Evolutionary conservation across 2,888 invertebrate genomes (phyloP), one percentile per base, ranked within the genome.

Genomic region (Tromatobia lineatoria): DNA sequence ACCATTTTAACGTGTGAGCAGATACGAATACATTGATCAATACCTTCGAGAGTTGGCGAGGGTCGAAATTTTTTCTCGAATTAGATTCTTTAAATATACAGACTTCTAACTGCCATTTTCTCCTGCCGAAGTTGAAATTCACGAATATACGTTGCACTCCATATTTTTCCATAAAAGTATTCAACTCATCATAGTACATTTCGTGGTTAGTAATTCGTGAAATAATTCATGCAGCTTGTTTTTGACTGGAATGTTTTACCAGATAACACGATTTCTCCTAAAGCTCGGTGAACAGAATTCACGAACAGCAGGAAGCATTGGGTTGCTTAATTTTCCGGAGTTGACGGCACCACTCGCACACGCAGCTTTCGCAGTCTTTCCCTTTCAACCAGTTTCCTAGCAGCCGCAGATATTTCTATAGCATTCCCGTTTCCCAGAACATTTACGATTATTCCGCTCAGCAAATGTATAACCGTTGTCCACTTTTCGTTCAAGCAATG

Each of bases 371-470:
- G 7, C 59, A 29, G 45, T 45, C 73, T 42, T 18, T 45, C 25
- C 4, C 69, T 50, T 25, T 69, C 47, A 23, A 7, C 54, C 54
- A 23, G 15, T 34, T 54, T 34, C 20, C 34, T 2, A 10, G 42
- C 13, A 11, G 6, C 50, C 50, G 7, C 54, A 11, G 15, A 70
- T 25, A 13, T 20, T 15, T 20, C 23, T 20, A 38, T 70, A 38
- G 52, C 70, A 8, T 38, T 54, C 20, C 8, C 15, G 20, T 34
- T 54, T 59, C 18, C 34, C 73, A 25, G 29, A 47, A 34, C 18
- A 61, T 61, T 59, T 74, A 61, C 45, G 61, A 29, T 47, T 47
- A 25, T 73, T 29, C 15, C 59, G 42, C 29, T 45, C 6, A 20
- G n/a, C 29, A n/a, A 15, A 11, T n/a, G 59, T 29, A 34, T 18